These are phyloP conservation scores for Zeugodacus cucurbitae DNA, from an alignment of 1,140 invertebrate species.

Conservation along the genomic window DNA sequence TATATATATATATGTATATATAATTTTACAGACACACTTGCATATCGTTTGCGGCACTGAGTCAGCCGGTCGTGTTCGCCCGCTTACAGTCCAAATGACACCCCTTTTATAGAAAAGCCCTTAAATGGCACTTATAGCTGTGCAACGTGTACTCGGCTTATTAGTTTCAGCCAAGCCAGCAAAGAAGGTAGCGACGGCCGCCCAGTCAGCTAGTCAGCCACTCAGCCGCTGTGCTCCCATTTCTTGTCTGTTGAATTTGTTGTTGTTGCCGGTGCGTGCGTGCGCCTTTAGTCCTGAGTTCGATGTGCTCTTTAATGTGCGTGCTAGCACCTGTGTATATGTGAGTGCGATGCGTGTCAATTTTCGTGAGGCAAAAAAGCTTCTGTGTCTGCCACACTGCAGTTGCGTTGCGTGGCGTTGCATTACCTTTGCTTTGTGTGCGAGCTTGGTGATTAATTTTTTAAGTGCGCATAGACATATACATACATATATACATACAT, in stretches of 20 bases:
- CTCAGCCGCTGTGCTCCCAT: conserved; percentile 31
- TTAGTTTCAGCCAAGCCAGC: not conserved
- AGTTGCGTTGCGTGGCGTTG: not conserved
- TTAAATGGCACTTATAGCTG: conserved; percentile 16
- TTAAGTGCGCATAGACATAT: not conserved
- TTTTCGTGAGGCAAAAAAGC: not conserved
- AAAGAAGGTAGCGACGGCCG: not conserved
- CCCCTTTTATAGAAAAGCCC: conserved; percentile 33
- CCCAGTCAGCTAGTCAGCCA: not conserved
- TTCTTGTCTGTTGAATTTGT: not conserved
- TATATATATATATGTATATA: not conserved
- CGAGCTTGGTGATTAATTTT: not conserved
- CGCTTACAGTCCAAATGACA: not conserved
- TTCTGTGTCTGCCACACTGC: not conserved
- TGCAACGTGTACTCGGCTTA: not conserved
- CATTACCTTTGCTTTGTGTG: not conserved
- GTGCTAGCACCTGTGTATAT: not conserved
- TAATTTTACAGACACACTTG: not conserved
- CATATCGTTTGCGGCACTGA: not conserved
- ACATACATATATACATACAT: not conserved
- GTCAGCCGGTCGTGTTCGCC: not conserved
- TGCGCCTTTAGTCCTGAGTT: conserved; percentile 12
- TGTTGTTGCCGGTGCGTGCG: not conserved
- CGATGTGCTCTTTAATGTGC: conserved; percentile 9
- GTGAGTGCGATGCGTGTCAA: not conserved